Evolutionary conservation across 37 sponge, comb jelly and placozoan species (phyloP).

Genomic region (Chondrosia reniformis): DNA sequence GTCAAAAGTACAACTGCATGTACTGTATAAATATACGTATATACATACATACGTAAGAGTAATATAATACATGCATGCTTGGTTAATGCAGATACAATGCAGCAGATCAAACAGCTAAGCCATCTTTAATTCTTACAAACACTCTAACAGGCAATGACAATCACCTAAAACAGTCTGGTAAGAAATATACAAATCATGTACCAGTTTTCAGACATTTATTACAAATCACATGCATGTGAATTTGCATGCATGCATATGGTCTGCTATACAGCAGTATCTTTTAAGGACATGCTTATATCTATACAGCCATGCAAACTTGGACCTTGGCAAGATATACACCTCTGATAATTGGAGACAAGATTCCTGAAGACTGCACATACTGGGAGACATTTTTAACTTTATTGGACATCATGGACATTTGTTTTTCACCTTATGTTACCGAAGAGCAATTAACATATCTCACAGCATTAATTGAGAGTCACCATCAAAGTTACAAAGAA

Average conservation of each 20-base stretch:
- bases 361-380: constrained; percentile 32
- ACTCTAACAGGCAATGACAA: neutral
- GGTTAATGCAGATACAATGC: constrained; percentile 31
- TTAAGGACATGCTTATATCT: neutral
- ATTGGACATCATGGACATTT: constrained; percentile 41
- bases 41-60: too few species aligned
- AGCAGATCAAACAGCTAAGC: constrained; percentile 28
- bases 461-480: constrained; percentile 8
- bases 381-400: constrained; percentile 48
- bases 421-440: constrained; percentile 34
- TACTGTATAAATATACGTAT: too few species aligned
- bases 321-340: constrained; percentile 50
- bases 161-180: constrained; percentile 29
- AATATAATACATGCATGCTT: too few species aligned
- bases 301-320: constrained; percentile 55
- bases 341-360: constrained; percentile 41
- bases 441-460: constrained; percentile 14
- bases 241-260: too few species aligned
- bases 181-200: neutral
- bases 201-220: too few species aligned
- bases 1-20: too few species aligned
- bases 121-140: neutral
- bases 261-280: too few species aligned
- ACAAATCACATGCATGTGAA: too few species aligned
- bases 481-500: constrained; percentile 31